These are phyloP conservation scores for Gadus macrocephalus DNA, from an alignment of 2,113 vertebrate genomes.

Conservation along the genomic window DNA sequence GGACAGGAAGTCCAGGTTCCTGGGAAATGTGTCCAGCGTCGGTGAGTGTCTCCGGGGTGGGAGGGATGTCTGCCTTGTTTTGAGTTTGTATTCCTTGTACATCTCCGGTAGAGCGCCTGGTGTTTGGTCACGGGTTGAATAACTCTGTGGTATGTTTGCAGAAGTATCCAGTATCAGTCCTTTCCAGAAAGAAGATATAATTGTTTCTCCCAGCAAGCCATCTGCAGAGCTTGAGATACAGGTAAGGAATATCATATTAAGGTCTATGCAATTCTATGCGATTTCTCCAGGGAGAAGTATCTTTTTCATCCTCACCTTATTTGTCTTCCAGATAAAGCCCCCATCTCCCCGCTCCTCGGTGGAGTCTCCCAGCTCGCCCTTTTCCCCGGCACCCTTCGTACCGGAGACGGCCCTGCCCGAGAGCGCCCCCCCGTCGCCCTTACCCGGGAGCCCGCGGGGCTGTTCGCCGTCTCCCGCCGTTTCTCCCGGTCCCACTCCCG, in stretches of 20 bases:
- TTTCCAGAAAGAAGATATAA: conserved; percentile 45
- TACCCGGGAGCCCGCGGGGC: conserved; percentile 34
- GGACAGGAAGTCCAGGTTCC: conserved; percentile 42
- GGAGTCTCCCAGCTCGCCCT: conserved; percentile 63
- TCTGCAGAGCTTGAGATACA: conserved; percentile 35
- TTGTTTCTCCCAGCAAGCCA: conserved; percentile 48
- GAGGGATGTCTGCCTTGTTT: neutral
- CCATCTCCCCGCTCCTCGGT: conserved; percentile 33
- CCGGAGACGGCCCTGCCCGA: conserved; percentile 53
- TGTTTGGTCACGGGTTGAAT: too few species aligned
- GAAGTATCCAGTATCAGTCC: conserved; percentile 45
- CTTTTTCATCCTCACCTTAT: neutral
- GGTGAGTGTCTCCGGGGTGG: conserved; percentile 41
- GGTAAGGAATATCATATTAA: conserved; percentile 29
- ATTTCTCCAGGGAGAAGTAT: neutral
- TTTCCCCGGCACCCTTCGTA: conserved; percentile 76
- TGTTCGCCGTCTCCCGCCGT: conserved; percentile 38
- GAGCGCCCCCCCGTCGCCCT: conserved; percentile 37
- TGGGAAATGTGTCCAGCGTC: conserved; percentile 48
- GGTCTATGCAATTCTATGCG: neutral
- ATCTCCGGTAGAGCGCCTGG: too few species aligned
- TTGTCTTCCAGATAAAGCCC: conserved; percentile 37
- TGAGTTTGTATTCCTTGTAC: too few species aligned
- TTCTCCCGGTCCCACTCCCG: neutral
- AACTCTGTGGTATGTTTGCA: conserved; percentile 32